Base-by-base conservation (phyloP, 2,797 vertebrate genomes). In the Rhynchonycteris naso region DNA sequence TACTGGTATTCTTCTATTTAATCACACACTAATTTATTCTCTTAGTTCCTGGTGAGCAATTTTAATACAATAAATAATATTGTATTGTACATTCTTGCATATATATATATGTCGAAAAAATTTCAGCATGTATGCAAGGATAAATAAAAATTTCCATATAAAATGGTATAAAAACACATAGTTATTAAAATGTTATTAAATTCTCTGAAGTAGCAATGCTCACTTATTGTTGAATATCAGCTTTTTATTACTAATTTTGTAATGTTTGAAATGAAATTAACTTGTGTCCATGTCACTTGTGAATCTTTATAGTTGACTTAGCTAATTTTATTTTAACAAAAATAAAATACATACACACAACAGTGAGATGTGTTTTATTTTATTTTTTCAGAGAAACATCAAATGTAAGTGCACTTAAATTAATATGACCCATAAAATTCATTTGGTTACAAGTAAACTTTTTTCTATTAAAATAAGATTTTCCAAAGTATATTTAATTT, bases 391-490 rank as follows among this genome's bases (percentile, higher is more conserved):
- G 14, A 81, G 68, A 88, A 78, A 6, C 43, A 38, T 21, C 56
- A 90, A 74, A 83, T 75, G n/a, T 43, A 54, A 83, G 79, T 10
- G 2, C 1, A 85, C n/a, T 89, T 78, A 82, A 59, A 56, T 30
- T 86, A 4, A 18, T 72, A 61, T 72, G 22, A 4, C 6, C 5
- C 61, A 71, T 50, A 75, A 82, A 92, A 83, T 61, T 91, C 2
- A 86, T 86, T 84, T 96, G 26, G 7, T 75, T 19, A 88, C 33
- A 72, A 95, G 30, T 74, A 74, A 59, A 80, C 79, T 84, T 38
- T 88, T 85, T 84, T 93, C 79, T 88, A 69, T 14, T 80, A 84
- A 86, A 86, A 22, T 14, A 80, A 84, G 33, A 66, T 88, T 94
- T 91, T 81, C 19, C 43, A 24, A 89, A 75, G 28, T 75, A 19